Conservation (phyloP, 35 echinoderm and acorn worm genomes). For the Hemicentrotus pulcherrimus region DNA sequence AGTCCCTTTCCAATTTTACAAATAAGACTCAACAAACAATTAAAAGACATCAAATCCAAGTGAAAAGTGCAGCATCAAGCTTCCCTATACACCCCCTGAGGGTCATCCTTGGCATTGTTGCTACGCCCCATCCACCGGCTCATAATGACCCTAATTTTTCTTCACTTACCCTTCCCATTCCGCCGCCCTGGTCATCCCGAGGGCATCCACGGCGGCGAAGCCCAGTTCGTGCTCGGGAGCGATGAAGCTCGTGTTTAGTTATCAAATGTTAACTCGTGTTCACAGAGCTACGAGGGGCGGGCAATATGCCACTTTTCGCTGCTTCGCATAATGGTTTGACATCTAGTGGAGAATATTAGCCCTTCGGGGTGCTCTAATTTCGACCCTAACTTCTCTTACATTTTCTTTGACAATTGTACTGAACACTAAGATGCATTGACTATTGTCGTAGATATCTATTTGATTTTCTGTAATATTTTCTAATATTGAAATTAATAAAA, state of each 20-base stretch:
- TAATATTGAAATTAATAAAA: neutral
- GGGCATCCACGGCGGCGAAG: neutral
- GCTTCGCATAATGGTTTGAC: neutral
- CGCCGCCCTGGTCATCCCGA: neutral
- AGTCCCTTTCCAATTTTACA: neutral
- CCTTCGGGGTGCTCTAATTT: neutral
- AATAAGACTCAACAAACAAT: neutral
- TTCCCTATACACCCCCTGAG: neutral
- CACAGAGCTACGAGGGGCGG: neutral
- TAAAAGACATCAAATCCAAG: neutral
- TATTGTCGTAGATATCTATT: neutral
- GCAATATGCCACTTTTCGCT: neutral
- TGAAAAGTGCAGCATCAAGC: neutral
- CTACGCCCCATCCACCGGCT: neutral
- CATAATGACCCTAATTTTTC: neutral
- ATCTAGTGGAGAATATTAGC: neutral
- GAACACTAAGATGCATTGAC: neutral
- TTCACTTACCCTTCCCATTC: neutral
- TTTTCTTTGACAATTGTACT: neutral
- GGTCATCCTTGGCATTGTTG: neutral
- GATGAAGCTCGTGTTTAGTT: neutral
- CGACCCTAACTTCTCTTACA: neutral
- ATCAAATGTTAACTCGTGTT: constrained; percentile 11
- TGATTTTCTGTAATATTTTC: neutral
- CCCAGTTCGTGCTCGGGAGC: neutral